Evolutionary conservation across 1,140 invertebrate species (phyloP).

Genomic region (Oncopodura yosiiana): DNA sequence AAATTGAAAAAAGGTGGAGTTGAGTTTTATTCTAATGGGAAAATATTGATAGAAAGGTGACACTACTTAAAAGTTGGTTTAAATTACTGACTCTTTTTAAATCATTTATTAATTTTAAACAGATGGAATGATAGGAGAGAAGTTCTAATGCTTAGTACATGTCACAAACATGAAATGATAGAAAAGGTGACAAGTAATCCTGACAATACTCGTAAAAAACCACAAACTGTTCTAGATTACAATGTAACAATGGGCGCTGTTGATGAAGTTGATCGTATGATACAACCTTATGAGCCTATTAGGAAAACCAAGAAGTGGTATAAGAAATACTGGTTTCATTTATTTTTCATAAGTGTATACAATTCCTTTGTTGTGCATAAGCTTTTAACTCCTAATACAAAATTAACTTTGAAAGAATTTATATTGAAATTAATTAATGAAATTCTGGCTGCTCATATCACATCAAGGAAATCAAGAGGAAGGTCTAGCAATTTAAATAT

Average conservation of each 20-base stretch:
- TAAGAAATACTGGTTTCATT: slow-evolving; percentile 39
- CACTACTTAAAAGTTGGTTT: no score
- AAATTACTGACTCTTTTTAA: neutral
- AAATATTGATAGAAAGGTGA: slow-evolving; percentile 10
- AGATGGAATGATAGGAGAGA: slow-evolving; percentile 12
- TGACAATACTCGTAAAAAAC: slow-evolving; percentile 33
- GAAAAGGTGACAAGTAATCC: neutral
- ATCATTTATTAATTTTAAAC: neutral
- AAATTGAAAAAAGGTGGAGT: slow-evolving; percentile 5
- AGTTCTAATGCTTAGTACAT: slow-evolving; percentile 14
- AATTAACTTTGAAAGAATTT: slow-evolving; percentile 1
- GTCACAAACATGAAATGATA: slow-evolving; percentile 3
- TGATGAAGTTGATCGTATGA: slow-evolving; percentile 38
- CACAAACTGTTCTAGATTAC: slow-evolving; percentile 39
- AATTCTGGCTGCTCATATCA: neutral
- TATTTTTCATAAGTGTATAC: slow-evolving; percentile 34
- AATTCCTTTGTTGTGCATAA: slow-evolving; percentile 2
- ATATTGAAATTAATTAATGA: neutral
- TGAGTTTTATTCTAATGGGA: neutral
- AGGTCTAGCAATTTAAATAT: neutral
- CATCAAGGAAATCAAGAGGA: neutral
- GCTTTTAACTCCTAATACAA: neutral
- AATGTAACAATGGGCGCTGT: slow-evolving; percentile 39
- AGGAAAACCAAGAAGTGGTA: slow-evolving; percentile 40
- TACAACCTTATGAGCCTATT: slow-evolving; percentile 36